phyloP scores from a whole-genome alignment of 2,797 vertebrate species.

The Synanceia verrucosa region DNA sequence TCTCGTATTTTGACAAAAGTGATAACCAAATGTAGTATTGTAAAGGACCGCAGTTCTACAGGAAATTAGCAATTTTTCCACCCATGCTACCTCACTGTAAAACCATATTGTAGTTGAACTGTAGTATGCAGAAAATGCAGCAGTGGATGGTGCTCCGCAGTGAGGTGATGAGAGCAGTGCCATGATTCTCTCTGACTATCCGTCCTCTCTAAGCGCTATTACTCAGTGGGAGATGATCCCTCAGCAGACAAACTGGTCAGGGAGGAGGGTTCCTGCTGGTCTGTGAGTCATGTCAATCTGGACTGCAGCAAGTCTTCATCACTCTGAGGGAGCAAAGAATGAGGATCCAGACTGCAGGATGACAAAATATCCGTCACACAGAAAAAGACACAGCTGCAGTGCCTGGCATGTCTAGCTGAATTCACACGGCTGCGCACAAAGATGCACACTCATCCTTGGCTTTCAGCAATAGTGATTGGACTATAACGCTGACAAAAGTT shows the following conservation, averaged over 20 bases:
- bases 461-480: constrained; percentile 3
- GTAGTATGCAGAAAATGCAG: neutral
- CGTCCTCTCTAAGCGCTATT: constrained; percentile 12
- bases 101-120: neutral
- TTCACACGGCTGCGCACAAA: constrained; percentile 10
- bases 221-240: constrained; percentile 48
- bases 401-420: constrained; percentile 60
- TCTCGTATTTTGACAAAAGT: too few species aligned
- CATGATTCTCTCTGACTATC: constrained; percentile 9
- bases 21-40: too few species aligned
- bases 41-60: too few species aligned
- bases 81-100: neutral
- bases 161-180: neutral
- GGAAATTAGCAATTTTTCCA: too few species aligned
- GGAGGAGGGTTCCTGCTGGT: constrained; percentile 43
- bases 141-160: neutral
- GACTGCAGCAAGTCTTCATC: constrained; percentile 36
- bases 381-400: constrained; percentile 37
- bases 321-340: constrained; percentile 24
- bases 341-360: constrained; percentile 56
- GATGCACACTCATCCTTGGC: constrained; percentile 15
- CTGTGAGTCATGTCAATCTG: constrained; percentile 68
- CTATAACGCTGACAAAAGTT: neutral
- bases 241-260: constrained; percentile 47
- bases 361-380: constrained; percentile 50